Evolutionary conservation across 1,140 invertebrate species (phyloP).

Genomic region (Nautilus pompilius): DNA sequence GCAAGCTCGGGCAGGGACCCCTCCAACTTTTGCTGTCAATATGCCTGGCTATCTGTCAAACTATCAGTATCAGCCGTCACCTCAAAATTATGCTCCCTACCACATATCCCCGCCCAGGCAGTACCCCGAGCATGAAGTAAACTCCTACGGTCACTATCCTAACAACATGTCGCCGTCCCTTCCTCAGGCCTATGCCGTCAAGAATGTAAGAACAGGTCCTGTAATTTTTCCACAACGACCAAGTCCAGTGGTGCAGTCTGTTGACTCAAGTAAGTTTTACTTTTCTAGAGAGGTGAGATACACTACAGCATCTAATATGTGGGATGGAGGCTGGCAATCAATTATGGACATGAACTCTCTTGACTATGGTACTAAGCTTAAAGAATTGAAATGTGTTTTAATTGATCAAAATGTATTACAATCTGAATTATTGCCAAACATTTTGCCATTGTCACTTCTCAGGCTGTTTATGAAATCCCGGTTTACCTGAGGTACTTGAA

Average conservation of each 20-base stretch:
- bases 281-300: neutral
- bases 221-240: neutral
- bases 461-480: too few species aligned
- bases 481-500: too few species aligned
- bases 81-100: constrained; percentile 10
- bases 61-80: constrained; percentile 1
- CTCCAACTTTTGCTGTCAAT: neutral
- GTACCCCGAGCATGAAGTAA: too few species aligned
- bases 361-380: too few species aligned
- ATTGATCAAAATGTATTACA: too few species aligned
- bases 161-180: neutral
- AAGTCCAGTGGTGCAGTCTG: neutral
- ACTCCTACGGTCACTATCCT: neutral
- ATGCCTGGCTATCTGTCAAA: constrained; percentile 6
- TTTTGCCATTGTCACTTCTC: too few species aligned
- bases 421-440: too few species aligned
- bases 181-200: neutral
- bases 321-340: too few species aligned
- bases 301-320: too few species aligned
- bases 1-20: neutral
- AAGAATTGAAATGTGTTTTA: too few species aligned
- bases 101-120: constrained; percentile 17
- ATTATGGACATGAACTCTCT: too few species aligned
- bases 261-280: neutral
- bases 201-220: neutral